Conservation (phyloP, 2,113 vertebrate species). For the Cinclus cinclus region DNA sequence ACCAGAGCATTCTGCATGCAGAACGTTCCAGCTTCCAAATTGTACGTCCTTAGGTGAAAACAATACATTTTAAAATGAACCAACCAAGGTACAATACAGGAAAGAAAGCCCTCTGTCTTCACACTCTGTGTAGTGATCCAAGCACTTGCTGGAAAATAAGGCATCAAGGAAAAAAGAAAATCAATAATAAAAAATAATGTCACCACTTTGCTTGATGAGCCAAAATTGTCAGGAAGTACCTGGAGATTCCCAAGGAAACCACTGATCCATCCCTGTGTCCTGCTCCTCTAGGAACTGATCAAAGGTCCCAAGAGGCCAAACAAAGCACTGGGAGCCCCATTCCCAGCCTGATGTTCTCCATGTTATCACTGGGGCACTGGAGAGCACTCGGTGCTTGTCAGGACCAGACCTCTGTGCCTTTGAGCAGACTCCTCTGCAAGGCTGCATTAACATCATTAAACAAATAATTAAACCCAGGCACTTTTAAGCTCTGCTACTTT, state of each 20-base stretch:
- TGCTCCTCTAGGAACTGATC: not conserved
- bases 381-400: not conserved
- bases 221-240: not conserved
- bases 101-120: not conserved
- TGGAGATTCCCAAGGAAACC: not conserved
- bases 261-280: not conserved
- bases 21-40: not conserved
- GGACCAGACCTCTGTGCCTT: not conserved
- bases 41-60: not conserved
- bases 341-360: not conserved
- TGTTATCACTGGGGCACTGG: accelerated
- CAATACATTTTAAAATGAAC: not conserved
- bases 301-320: not conserved
- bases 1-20: not conserved
- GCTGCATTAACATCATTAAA: not conserved
- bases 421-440: not conserved
- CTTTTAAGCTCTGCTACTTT: not conserved
- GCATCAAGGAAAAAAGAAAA: not conserved
- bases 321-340: accelerated
- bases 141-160: not conserved
- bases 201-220: not conserved
- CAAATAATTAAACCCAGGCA: not conserved
- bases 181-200: not conserved
- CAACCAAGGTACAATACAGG: not conserved
- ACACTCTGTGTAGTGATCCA: not conserved